Evolutionary conservation across 2,888 invertebrate genomes (phyloP).

Genomic region (Hirtodrosophila confusa): DNA sequence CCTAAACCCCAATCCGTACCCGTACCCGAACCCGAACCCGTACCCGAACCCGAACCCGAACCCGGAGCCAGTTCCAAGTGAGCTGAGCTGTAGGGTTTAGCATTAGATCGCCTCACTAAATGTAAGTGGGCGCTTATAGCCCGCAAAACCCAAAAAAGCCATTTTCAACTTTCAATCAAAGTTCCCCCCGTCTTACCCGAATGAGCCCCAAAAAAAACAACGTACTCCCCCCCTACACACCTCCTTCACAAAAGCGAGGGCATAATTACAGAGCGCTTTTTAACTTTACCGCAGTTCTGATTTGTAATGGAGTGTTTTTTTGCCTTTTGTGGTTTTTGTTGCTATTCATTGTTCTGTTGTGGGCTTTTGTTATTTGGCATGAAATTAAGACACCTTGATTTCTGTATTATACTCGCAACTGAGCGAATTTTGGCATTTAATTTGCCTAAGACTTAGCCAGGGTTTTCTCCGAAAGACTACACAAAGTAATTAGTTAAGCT

Average conservation of each 20-base stretch:
- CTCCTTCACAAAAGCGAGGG: slow-evolving; percentile 13
- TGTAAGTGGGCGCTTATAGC: slow-evolving; percentile 51
- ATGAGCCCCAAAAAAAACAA: slow-evolving; percentile 11
- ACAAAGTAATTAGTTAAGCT: too few species aligned
- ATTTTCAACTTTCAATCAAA: slow-evolving; percentile 77
- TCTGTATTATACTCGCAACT: slow-evolving; percentile 18
- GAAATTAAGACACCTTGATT: slow-evolving; percentile 61
- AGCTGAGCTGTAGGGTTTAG: slow-evolving; percentile 40
- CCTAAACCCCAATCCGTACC: too few species aligned
- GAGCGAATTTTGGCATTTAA: slow-evolving; percentile 17
- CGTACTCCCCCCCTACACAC: not conserved
- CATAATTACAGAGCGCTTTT: slow-evolving; percentile 73
- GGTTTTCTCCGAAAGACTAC: not conserved
- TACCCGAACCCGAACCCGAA: not conserved
- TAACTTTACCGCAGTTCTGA: slow-evolving; percentile 74
- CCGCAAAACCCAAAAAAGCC: slow-evolving; percentile 51
- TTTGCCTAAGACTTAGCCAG: not conserved
- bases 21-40: not conserved
- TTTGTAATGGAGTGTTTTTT: slow-evolving; percentile 64
- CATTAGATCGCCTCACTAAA: slow-evolving; percentile 60
- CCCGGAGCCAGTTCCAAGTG: slow-evolving; percentile 5
- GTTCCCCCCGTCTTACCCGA: slow-evolving; percentile 9
- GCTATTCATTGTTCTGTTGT: slow-evolving; percentile 21
- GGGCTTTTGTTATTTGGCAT: slow-evolving; percentile 51
- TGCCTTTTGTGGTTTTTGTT: not conserved